Percentiles rank a stretch among this genome's conserved stretches.
Conservation (phyloP, 2,113 vertebrate species). For the Halichoeres trimaculatus region DNA sequence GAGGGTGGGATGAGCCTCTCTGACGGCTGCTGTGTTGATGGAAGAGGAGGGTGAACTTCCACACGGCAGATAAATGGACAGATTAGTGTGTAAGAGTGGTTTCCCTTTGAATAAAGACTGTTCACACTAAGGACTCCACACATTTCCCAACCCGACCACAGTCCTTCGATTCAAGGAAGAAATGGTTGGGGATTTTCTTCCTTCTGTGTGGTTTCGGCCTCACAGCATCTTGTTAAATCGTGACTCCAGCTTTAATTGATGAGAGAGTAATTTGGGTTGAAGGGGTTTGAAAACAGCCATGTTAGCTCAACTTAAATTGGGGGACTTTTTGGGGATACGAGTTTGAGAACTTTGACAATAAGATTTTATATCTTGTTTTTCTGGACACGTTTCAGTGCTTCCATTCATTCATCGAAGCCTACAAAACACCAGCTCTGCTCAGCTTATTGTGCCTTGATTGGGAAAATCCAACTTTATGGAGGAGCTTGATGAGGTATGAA, state of each 20-base stretch:
- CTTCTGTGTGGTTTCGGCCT: constrained; percentile 61
- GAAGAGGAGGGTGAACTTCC: constrained; percentile 43
- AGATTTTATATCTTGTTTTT: constrained; percentile 62
- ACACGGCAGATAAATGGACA: constrained; percentile 53
- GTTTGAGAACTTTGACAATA: constrained; percentile 56
- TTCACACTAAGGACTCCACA: constrained; percentile 60
- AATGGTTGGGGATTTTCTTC: constrained; percentile 60
- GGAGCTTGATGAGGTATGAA: constrained; percentile 30
- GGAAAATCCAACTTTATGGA: constrained; percentile 50
- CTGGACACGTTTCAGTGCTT: constrained; percentile 41
- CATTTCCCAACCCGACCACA: constrained; percentile 68
- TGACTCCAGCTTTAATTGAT: constrained; percentile 68
- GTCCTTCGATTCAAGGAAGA: constrained; percentile 55
- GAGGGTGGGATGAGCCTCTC: constrained; percentile 39
- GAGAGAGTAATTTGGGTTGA: constrained; percentile 53
- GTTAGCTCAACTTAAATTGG: constrained; percentile 28
- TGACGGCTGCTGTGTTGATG: constrained; percentile 13
- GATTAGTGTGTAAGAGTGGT: constrained; percentile 65
- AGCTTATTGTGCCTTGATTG: constrained; percentile 40
- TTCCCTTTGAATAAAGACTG: constrained; percentile 69
- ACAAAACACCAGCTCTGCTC: constrained; percentile 27
- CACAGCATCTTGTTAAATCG: constrained; percentile 63
- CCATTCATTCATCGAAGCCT: constrained; percentile 27
- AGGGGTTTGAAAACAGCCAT: constrained; percentile 45
- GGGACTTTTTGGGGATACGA: constrained; percentile 26